Evolutionary conservation across 2,113 vertebrate species (phyloP).

Genomic region (Sylvietta virens): DNA sequence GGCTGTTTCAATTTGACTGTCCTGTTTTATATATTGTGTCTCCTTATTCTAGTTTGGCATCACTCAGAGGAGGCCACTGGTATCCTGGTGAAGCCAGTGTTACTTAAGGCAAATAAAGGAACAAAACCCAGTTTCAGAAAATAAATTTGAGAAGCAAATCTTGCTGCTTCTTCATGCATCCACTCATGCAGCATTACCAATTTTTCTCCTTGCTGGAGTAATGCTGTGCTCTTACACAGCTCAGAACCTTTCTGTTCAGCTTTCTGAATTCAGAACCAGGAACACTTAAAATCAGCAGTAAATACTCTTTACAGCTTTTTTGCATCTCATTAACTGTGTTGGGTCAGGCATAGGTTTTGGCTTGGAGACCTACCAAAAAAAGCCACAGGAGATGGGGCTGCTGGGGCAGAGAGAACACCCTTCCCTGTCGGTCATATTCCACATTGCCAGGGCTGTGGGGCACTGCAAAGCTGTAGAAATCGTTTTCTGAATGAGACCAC

Average conservation of each 20-base stretch:
- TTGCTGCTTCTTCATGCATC: neutral
- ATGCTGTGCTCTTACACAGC: accelerated
- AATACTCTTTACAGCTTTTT: neutral
- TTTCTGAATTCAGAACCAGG: neutral
- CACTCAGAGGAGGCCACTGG: neutral
- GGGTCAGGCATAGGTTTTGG: neutral
- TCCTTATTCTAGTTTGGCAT: neutral
- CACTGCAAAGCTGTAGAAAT: neutral
- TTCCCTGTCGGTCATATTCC: neutral
- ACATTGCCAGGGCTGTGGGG: accelerated
- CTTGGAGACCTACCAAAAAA: neutral
- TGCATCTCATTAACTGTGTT: neutral
- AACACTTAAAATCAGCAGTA: accelerated
- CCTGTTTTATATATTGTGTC: neutral
- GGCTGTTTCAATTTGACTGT: neutral
- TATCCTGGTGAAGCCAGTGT: neutral
- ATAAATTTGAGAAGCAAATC: neutral
- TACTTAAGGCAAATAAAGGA: neutral
- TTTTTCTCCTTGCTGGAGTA: neutral
- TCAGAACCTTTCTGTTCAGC: neutral
- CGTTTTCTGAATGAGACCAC: neutral
- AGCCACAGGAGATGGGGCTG: neutral
- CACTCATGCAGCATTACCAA: accelerated
- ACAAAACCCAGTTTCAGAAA: neutral
- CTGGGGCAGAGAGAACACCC: neutral